Conservation (phyloP, 2,113 vertebrate genomes). For the Caracal caracal region DNA sequence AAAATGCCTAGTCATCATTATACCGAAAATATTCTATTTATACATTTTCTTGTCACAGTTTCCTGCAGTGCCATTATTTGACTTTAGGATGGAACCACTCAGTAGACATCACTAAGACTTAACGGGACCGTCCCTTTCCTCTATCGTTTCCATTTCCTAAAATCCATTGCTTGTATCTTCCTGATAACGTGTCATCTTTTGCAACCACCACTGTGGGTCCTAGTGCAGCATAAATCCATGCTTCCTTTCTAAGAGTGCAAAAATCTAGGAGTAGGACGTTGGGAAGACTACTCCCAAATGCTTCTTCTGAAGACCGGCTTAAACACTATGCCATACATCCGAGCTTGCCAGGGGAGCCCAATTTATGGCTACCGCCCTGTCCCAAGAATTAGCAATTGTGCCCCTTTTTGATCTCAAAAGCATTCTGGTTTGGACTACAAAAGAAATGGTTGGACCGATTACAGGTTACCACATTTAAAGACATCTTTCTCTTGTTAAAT, state of each 20-base stretch:
- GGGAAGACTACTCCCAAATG: neutral
- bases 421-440: constrained; percentile 15
- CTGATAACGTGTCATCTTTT: neutral
- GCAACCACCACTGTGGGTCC: neutral
- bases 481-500: neutral
- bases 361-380: neutral
- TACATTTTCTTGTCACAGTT: neutral
- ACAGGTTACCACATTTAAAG: constrained; percentile 32
- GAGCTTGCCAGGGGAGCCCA: neutral
- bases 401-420: neutral
- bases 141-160: constrained; percentile 6
- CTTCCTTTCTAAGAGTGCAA: neutral
- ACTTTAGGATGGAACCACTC: neutral
- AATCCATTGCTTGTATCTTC: neutral
- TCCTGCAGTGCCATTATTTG: neutral
- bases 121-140: constrained; percentile 23
- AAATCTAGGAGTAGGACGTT: neutral
- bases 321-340: neutral
- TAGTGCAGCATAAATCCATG: neutral
- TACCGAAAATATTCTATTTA: neutral
- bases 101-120: neutral
- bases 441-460: neutral
- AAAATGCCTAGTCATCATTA: neutral
- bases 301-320: neutral
- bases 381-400: neutral